Evolutionary conservation across 2,888 invertebrate genomes (phyloP).

Genomic region (Perizoma flavofasciatum): DNA sequence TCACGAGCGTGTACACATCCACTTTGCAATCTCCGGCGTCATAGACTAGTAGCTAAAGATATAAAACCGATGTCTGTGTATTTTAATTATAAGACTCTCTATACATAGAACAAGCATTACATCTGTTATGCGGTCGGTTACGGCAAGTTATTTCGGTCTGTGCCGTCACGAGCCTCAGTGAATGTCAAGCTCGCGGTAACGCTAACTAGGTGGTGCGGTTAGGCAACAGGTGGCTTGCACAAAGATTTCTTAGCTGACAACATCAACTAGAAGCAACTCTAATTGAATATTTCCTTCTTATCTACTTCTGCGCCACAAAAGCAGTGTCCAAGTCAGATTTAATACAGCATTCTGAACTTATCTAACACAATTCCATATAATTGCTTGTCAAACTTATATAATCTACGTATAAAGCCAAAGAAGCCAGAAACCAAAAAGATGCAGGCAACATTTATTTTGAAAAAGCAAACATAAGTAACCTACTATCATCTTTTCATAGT

Average conservation of each 20-base stretch:
- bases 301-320: background rate
- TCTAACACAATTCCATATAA: no score
- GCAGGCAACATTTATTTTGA: no score
- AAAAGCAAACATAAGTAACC: no score
- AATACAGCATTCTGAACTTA: background rate
- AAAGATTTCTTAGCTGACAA: slow-evolving; percentile 53
- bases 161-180: slow-evolving; percentile 72
- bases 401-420: no score
- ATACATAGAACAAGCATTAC: slow-evolving; percentile 79
- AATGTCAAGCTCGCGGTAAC: slow-evolving; percentile 81
- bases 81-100: slow-evolving; percentile 74
- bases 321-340: background rate
- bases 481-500: no score
- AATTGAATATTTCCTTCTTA: slow-evolving; percentile 12
- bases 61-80: slow-evolving; percentile 64
- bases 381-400: no score
- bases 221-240: slow-evolving; percentile 77
- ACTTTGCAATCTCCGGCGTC: slow-evolving; percentile 45
- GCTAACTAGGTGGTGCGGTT: slow-evolving; percentile 66
- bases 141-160: slow-evolving; percentile 77
- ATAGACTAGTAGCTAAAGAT: slow-evolving; percentile 58
- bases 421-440: no score
- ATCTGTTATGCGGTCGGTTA: slow-evolving; percentile 77
- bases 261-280: slow-evolving; percentile 31
- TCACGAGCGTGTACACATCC: slow-evolving; percentile 5